Evolutionary conservation across 2,797 vertebrate species (phyloP), one percentile per base, ranked within the genome.

Genomic region (Lacerta bilineata): DNA sequence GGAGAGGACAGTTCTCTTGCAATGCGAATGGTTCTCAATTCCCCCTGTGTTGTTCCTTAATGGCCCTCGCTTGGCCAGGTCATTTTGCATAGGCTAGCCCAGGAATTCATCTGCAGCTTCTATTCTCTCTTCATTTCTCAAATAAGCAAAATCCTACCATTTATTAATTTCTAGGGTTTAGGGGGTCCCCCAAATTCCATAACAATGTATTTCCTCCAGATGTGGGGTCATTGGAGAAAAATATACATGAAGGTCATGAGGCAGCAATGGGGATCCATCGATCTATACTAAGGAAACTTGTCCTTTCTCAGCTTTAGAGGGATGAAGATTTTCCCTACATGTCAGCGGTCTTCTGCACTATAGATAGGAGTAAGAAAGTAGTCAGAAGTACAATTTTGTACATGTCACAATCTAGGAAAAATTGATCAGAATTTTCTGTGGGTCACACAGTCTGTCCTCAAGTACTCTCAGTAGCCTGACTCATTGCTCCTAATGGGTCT

Each of bases 191-290:
- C 50, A 55, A 55, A 55, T 15, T 55, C 50, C 15, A 55, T 55
- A 55, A 55, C 50, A 55, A 55, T 76, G 9, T 23, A 68, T 79
- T 86, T 86, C n/a, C 41, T 79, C 79, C n/a, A 50, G 41, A 69
- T 69, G 27, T 9, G 61, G 74, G 20, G 55, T 83, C 23, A 7
- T 50, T n/a, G 46, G 10, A 29, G 36, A 1, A 69, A 8, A 46
- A 69, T 84, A 33, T 43, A 79, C 18, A 3, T 2, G 2, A 17
- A 85, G 20, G 20, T 41, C n/a, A 4, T 68, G 27, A 78, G 20
- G 20, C 7, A 50, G n/a, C 43, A 74, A 74, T 36, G 10, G n/a
- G 33, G 33, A 33, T 6, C 71, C 71, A 36, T 61, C 18, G 5
- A 61, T 33, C n/a, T 83, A 3, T 29, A 27, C 25, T 15, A 66